Base-by-base conservation (phyloP, 2,797 vertebrate species). In the Mormyrus hasselquistii region DNA sequence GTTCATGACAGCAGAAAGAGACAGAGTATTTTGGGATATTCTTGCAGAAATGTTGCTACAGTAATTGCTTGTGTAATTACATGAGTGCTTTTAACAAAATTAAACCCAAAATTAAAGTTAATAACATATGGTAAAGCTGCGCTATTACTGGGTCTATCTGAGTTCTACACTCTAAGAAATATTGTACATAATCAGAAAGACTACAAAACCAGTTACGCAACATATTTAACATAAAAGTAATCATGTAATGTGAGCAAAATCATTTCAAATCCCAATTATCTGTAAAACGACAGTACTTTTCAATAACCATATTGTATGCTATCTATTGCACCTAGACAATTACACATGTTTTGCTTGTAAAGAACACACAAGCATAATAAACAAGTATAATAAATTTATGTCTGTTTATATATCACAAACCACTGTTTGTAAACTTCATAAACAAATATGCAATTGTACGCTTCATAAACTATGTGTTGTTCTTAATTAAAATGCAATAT, bases 1-100 rank as follows among this genome's bases (percentile, higher is more conserved):
- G 94, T 95, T 94, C 95, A 95, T 95, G 57, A 62, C 55, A 95
- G 93, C 92, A 93, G 94, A 94, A 94, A 95, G 95, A 93, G 95
- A 94, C 94, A 95, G 94, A 95, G 94, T 90, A 59, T 92, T 93
- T 92, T 92, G 92, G 91, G 91, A 92, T 73, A 62, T 52, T 57
- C 19, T 69, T 29, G 3, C 22, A 84, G 19, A 85, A 89, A 89
- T 85, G 53, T 62, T 34, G 84, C 25, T 29, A 29, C 25, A 29
- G 25, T 85, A 86, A 65, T 73, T 86, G 57, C 59, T 44, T 47
- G 14, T 50, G 38, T 50, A 57, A 52, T 89, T 86, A 89, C 65
- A 3, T 29, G 44, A 86, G 62, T 14, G 59, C 47, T 62, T 76
- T 47, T 41, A 29, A 41, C 47, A 25, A 22, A 76, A 59, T 85